A percentile compares a stretch with the other conserved stretches of the same genome.
These are phyloP conservation scores for Dicyrtomina minuta DNA, from an alignment of 2,888 invertebrate genomes.

Conservation along the genomic window DNA sequence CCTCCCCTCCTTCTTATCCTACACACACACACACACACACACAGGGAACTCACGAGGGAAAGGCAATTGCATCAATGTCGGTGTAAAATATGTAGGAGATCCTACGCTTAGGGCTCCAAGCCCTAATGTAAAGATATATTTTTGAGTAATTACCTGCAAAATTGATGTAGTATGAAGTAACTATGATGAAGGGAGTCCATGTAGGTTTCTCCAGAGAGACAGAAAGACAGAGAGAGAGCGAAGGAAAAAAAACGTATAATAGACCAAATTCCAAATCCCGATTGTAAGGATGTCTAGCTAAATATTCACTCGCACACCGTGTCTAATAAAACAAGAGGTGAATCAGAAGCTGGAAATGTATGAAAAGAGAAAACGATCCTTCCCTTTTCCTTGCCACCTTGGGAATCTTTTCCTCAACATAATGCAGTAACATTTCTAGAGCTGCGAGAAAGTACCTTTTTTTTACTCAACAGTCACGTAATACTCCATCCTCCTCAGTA, in stretches of 20 bases:
- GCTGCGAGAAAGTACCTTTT: not conserved
- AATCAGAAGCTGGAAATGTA: not conserved
- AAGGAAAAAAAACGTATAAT: not conserved
- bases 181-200: not conserved
- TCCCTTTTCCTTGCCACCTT: not conserved
- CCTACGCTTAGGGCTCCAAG: too few relatives aligned
- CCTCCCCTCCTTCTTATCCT: too few relatives aligned
- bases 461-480: not conserved
- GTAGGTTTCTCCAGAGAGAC: not conserved
- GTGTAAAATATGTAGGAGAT: not conserved
- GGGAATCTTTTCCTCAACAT: not conserved
- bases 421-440: not conserved
- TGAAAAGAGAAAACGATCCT: not conserved
- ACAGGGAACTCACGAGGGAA: too few relatives aligned
- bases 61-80: too few relatives aligned
- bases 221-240: not conserved
- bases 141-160: conserved; percentile 3
- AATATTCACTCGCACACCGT: too few relatives aligned
- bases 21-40: too few relatives aligned
- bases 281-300: too few relatives aligned
- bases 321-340: too few relatives aligned
- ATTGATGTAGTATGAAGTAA: not conserved
- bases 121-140: not conserved
- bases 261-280: too few relatives aligned
- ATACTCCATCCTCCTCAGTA: conserved; percentile 7